Percentiles rank a stretch among this genome's conserved stretches.
Conservation (phyloP, 2,113 vertebrate species). For the Labeo rohita region DNA sequence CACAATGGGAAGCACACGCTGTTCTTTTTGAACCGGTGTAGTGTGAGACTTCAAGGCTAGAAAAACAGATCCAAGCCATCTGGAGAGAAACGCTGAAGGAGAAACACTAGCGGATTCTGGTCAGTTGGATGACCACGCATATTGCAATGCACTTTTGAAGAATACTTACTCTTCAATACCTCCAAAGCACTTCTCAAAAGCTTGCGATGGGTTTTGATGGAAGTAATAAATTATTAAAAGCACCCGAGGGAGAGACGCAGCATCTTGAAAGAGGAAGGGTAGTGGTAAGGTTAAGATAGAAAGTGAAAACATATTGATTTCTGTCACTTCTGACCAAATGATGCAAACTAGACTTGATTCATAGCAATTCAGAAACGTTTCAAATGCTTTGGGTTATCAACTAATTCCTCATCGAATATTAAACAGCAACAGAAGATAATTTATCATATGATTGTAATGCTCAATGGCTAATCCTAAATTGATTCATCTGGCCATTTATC, state of each 20-base stretch:
- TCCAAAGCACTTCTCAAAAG: background rate
- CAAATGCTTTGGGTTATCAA: slow-evolving; percentile 24
- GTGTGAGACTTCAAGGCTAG: background rate
- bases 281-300: background rate
- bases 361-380: background rate
- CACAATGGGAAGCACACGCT: background rate
- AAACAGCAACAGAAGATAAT: slow-evolving; percentile 12
- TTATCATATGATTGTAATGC: background rate
- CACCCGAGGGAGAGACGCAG: background rate
- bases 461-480: no score
- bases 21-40: background rate
- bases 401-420: slow-evolving; percentile 39
- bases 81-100: background rate
- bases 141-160: background rate
- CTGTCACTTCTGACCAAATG: slow-evolving; percentile 13
- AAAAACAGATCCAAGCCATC: background rate
- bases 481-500: background rate
- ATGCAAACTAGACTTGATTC: slow-evolving; percentile 19
- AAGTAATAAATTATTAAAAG: background rate
- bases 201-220: background rate
- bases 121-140: background rate
- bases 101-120: background rate
- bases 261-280: background rate
- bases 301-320: slow-evolving; percentile 21
- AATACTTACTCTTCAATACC: background rate